Base-by-base conservation (phyloP, 2,113 vertebrate genomes). In the Tiliqua scincoides region DNA sequence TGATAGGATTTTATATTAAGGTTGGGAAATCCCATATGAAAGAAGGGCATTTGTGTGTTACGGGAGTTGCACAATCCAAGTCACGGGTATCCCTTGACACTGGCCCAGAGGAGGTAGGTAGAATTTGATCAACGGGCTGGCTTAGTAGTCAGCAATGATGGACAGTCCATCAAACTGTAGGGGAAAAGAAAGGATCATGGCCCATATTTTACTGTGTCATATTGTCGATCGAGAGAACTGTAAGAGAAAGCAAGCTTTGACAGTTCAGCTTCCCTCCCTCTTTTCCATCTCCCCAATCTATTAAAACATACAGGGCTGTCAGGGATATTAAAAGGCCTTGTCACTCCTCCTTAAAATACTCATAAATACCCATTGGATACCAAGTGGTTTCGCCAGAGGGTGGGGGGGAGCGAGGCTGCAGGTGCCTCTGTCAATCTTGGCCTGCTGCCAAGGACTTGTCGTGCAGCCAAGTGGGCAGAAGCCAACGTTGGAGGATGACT, bases 251-350 rank as follows among this genome's bases (percentile, higher is more conserved):
- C 30, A 14, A 25, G 63, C 57, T 75, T 54, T 65, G 75, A 67
- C 57, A 78, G 78, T 54, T 65, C 76, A 81, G 35, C 59, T 35
- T 37, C 15, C 62, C 75, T 43, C 77, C 27, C 61, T 71, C 59
- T 84, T 54, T 59, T 48, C 59, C 82, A 91, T 94, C 92, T 92
- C 90, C 92, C 90, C 84, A 80, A 75, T 86, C 88, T 91, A 91
- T 92, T 93, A 93, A 93, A 93, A 93, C 92, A 88, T 84, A 85
- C 83, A 79, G 88, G 94, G 92, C 93, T 91, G 90, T 94, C 95
- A 94, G 88, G 86, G 86, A 90, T 93, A 93, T 94, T 94, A 95
- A 95, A 94, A 88, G 87, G 87, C 70, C 30, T 82, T 89, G 89
- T 92, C 92, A 89, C 71, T 89, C 35, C 82, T 88, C 87, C 85